A percentile compares a stretch with the other conserved stretches of the same genome.
These are phyloP conservation scores for Drosophila simulans DNA, from an alignment of 1,140 invertebrate genomes.

Conservation along the genomic window DNA sequence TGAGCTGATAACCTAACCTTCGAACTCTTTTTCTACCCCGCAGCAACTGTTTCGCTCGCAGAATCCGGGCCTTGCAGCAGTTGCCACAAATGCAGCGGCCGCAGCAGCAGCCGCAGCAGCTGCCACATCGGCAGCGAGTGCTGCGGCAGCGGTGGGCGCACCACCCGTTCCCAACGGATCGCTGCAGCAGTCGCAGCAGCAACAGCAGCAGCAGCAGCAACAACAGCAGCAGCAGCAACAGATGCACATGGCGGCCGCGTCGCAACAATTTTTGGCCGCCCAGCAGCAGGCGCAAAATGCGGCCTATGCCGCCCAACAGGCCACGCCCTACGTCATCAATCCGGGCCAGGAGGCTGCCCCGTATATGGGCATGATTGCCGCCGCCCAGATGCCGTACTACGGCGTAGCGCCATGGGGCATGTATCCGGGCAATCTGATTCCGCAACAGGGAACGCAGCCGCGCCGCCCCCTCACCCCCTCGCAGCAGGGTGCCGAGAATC, in stretches of 20 bases:
- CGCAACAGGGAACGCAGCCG: constrained; percentile 89
- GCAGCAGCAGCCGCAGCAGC: constrained; percentile 87
- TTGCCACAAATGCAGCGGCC: constrained; percentile 88
- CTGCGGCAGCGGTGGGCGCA: constrained; percentile 87
- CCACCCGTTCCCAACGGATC: constrained; percentile 84
- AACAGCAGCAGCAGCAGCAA: constrained; percentile 86
- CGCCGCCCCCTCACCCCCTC: constrained; percentile 90
- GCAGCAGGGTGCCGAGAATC: constrained; percentile 88
- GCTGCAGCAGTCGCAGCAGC: constrained; percentile 78
- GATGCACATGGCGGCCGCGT: constrained; percentile 87
- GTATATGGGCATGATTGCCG: constrained; percentile 87
- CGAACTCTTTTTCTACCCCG: constrained; percentile 1
- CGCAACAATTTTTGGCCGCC: constrained; percentile 86
- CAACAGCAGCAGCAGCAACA: constrained; percentile 72
- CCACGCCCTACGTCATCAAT: constrained; percentile 95
- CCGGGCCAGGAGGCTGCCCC: constrained; percentile 87
- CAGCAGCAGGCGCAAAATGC: constrained; percentile 82
- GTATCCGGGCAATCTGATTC: constrained; percentile 91
- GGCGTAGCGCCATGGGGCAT: constrained; percentile 92
- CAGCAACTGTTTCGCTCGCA: constrained; percentile 95
- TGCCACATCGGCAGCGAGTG: constrained; percentile 89
- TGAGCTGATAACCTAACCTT: constrained; percentile 7
- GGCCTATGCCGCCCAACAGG: constrained; percentile 86
- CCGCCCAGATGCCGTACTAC: constrained; percentile 91
- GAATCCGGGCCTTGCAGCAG: constrained; percentile 87